Evolutionary conservation across 2,797 vertebrate genomes (phyloP).

Genomic region (Onychomys arenicola): DNA sequence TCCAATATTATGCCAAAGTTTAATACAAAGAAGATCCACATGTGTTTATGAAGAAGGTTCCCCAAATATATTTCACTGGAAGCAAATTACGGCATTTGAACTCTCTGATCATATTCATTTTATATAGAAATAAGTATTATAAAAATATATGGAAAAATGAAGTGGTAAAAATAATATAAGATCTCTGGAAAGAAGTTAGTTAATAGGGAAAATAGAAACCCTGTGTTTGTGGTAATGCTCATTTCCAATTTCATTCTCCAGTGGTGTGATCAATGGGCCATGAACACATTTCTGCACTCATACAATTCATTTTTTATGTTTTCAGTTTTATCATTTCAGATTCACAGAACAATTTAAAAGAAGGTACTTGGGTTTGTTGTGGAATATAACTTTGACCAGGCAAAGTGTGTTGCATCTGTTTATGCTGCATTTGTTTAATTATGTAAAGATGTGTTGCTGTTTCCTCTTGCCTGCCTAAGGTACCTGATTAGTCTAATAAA

Average conservation of each 20-base stretch:
- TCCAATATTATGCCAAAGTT: neutral
- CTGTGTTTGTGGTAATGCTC: neutral
- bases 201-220: neutral
- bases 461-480: neutral
- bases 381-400: too few relatives aligned
- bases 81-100: neutral
- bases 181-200: neutral
- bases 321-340: neutral
- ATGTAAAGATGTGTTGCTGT: neutral
- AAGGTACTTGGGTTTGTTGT: neutral
- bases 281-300: neutral
- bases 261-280: neutral
- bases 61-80: slow-evolving; percentile 13
- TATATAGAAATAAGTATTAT: slow-evolving; percentile 14
- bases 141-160: neutral
- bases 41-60: neutral
- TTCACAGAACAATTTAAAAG: neutral
- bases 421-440: neutral
- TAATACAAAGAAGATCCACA: neutral
- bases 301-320: neutral
- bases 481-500: neutral
- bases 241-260: neutral
- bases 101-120: neutral
- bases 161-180: neutral
- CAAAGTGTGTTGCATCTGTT: neutral